A percentile compares a stretch with the other conserved stretches of the same genome.
These are phyloP conservation scores for Ctenopoma multispine DNA, from an alignment of 2,797 vertebrate genomes.

Conservation along the genomic window DNA sequence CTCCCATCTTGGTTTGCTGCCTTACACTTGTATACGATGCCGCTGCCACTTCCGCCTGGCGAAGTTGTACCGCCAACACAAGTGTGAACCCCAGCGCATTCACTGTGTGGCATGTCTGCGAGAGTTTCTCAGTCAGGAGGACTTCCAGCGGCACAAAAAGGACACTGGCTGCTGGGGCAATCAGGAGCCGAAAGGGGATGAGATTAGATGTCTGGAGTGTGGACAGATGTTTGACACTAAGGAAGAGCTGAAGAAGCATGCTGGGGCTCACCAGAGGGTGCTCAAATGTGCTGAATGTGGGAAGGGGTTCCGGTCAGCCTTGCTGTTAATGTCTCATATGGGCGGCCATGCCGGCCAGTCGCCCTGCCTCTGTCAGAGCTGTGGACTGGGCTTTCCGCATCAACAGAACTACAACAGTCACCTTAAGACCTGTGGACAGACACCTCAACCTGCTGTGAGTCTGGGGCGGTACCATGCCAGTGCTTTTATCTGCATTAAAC, in stretches of 20 bases:
- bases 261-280: conserved; percentile 84
- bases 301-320: conserved; percentile 84
- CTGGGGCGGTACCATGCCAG: too few relatives aligned
- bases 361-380: conserved; percentile 85
- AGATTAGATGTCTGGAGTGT: conserved; percentile 85
- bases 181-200: conserved; percentile 70
- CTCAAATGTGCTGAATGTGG: conserved; percentile 85
- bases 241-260: conserved; percentile 84
- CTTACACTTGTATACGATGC: conserved; percentile 85
- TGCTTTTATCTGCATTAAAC: not conserved
- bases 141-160: conserved; percentile 85
- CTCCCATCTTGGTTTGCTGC: conserved; percentile 82
- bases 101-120: conserved; percentile 85
- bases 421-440: conserved; percentile 81
- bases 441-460: conserved; percentile 67
- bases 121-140: conserved; percentile 77
- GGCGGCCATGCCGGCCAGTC: conserved; percentile 81
- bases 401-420: conserved; percentile 85
- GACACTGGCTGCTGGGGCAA: conserved; percentile 87
- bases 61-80: conserved; percentile 82
- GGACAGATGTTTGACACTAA: conserved; percentile 76
- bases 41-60: conserved; percentile 83
- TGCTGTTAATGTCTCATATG: conserved; percentile 88
- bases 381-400: conserved; percentile 86
- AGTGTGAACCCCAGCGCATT: conserved; percentile 80